Percentiles rank a stretch among this genome's conserved stretches.
Evolutionary conservation across 2,113 vertebrate species (phyloP).

Genomic region (Vulpes vulpes): DNA sequence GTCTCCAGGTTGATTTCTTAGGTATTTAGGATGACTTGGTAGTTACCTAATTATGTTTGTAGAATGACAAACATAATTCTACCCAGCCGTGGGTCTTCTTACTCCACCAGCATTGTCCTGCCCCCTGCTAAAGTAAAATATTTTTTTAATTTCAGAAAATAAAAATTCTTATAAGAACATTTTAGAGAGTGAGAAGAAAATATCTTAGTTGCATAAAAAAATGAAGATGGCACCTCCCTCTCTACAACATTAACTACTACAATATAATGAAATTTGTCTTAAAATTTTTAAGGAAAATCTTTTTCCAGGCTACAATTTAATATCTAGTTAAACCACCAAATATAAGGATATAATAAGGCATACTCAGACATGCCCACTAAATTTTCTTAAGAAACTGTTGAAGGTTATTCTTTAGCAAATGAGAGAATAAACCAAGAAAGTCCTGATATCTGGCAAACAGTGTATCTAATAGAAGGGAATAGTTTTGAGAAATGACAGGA

Average conservation of each 20-base stretch:
- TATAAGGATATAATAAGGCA: not conserved
- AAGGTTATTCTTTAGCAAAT: not conserved
- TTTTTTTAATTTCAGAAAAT: not conserved
- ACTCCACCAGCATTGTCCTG: not conserved
- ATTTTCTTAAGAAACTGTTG: not conserved
- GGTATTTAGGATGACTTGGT: not conserved
- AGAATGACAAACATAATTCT: too few species aligned
- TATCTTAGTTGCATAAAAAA: not conserved
- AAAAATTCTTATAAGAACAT: not conserved
- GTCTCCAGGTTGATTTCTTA: not conserved
- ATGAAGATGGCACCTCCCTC: not conserved
- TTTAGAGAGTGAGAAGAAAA: not conserved
- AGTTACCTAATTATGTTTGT: not conserved
- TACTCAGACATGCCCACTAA: not conserved
- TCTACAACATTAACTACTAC: not conserved
- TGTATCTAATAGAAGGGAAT: not conserved
- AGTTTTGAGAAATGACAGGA: not conserved
- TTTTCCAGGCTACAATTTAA: not conserved
- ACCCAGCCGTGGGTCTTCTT: not conserved
- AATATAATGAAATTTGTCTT: not conserved
- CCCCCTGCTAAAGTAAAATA: not conserved
- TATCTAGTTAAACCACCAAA: not conserved
- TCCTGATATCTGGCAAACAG: not conserved
- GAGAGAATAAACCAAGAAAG: not conserved
- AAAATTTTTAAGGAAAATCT: not conserved